Evolutionary conservation across 35 echinoderm and acorn worm genomes (phyloP), one percentile per base, ranked within the genome.

Genomic region (Holothuria glaberrima): DNA sequence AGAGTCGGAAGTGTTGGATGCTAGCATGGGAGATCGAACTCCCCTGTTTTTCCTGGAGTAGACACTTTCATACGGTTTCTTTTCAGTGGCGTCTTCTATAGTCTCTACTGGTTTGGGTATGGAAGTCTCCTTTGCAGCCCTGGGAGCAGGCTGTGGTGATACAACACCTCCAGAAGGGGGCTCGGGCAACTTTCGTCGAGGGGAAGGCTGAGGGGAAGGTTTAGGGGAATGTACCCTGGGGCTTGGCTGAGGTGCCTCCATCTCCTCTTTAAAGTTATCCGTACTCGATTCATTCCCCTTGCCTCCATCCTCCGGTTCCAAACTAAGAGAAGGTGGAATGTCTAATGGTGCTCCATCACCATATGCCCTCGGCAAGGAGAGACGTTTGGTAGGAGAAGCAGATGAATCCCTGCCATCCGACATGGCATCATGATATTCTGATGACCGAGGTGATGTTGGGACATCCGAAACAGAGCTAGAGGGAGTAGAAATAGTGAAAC

Each of bases 401-500:
- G 80, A 27, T 9, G 80, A 61, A 5, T 84, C 80, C 0, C 80
- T 48, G 48, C 80, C 59, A 30, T 84, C 80, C 3, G 80, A 84
- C 80, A 61, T 9, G 32, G 58, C 80, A 17, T 54, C 50, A 54
- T 54, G 50, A 31, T 84, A 54, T 30, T 18, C 7, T 20, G 90
- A 84, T 17, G 94, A 95, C 28, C 80, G 33, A 82, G 94, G 89
- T 9, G 89, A 82, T 30, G 85, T 27, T 12, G 89, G 75, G 61
- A 90, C 85, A 31, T 87, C 85, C n/a, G 85, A 69, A 28, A 94
- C 62, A 3, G 94, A 95, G 66, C 94, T 72, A 36, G 54, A 67
- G 2, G 94, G 94, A 36, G 94, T 95, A 73, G 94, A 95, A 52
- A 95, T 95, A 18, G 94, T 95, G 28, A 95, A 95, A 86, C 94